These are phyloP conservation scores for Scelioninae gen. 2 DNA, from an alignment of 2,888 invertebrate genomes.

Conservation along the genomic window DNA sequence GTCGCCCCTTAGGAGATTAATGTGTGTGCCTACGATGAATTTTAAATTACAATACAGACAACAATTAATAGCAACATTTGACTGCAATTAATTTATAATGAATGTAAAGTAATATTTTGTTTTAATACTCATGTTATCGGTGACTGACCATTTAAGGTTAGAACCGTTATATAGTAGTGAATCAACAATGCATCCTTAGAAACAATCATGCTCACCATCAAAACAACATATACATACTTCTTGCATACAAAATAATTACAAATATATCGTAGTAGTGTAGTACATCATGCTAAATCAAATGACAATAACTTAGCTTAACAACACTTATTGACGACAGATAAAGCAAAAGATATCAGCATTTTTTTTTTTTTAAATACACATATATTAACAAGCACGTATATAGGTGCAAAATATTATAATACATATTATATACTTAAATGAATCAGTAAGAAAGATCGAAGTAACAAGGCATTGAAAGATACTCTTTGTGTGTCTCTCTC, in stretches of 20 bases:
- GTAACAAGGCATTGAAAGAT: slow-evolving; percentile 6
- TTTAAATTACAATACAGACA: neutral
- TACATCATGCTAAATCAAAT: neutral
- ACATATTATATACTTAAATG: neutral
- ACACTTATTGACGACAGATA: too few species aligned
- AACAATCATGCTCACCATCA: neutral
- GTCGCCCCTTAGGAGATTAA: slow-evolving; percentile 20
- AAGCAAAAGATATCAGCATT: too few species aligned
- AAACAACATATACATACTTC: slow-evolving; percentile 1
- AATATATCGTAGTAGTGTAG: too few species aligned
- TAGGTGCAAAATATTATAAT: too few species aligned
- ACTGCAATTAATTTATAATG: neutral
- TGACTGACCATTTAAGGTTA: slow-evolving; percentile 18
- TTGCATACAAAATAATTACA: neutral
- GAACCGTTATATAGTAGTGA: slow-evolving; percentile 18
- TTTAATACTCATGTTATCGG: neutral
- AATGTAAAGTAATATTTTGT: neutral
- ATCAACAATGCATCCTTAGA: slow-evolving; percentile 12
- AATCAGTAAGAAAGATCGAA: slow-evolving; percentile 12
- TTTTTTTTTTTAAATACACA: too few species aligned
- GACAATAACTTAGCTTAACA: neutral
- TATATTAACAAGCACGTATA: too few species aligned
- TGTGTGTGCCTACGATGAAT: slow-evolving; percentile 28
- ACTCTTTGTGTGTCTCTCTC: too few species aligned
- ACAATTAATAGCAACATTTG: slow-evolving; percentile 8